A percentile compares a stretch with the other conserved stretches of the same genome.
These are phyloP conservation scores for Drosophila kanapiae DNA, from an alignment of 1,140 invertebrate species.

Conservation along the genomic window DNA sequence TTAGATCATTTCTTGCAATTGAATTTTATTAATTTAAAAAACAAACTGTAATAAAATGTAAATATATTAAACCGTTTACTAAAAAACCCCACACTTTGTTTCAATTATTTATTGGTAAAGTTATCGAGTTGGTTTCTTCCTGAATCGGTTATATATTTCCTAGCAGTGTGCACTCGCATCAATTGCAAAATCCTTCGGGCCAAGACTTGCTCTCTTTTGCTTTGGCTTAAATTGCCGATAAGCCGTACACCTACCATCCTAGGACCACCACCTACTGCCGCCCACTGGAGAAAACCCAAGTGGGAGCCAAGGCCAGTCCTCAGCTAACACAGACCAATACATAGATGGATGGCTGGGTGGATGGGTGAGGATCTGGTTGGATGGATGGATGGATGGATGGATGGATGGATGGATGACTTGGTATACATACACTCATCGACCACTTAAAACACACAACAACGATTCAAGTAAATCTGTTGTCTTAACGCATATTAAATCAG, in stretches of 20 bases:
- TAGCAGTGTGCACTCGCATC: constrained; percentile 35
- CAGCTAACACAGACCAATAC: constrained; percentile 9
- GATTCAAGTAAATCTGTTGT: constrained; percentile 71
- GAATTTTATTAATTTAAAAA: no score
- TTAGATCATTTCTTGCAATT: no score
- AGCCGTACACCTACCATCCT: constrained; percentile 4
- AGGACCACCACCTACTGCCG: background rate
- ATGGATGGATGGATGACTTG: constrained; percentile 15
- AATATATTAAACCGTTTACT: no score
- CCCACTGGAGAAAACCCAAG: constrained; percentile 8
- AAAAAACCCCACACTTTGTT: no score
- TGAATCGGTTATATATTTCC: constrained; percentile 11
- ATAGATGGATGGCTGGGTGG: constrained; percentile 2
- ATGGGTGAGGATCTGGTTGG: background rate
- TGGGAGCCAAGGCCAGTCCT: constrained; percentile 17
- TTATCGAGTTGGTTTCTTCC: background rate
- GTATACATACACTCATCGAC: constrained; percentile 31
- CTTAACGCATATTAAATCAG: constrained; percentile 83
- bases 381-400: constrained; percentile 15
- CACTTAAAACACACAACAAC: constrained; percentile 40
- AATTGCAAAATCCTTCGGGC: constrained; percentile 58
- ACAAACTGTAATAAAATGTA: no score
- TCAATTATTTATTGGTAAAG: no score
- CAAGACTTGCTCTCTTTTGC: constrained; percentile 34
- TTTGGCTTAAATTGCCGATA: constrained; percentile 16